Percentiles rank a stretch among this genome's conserved stretches.
phyloP scores from a whole-genome alignment of 1,140 invertebrate genomes.

The Piezodorus guildinii region DNA sequence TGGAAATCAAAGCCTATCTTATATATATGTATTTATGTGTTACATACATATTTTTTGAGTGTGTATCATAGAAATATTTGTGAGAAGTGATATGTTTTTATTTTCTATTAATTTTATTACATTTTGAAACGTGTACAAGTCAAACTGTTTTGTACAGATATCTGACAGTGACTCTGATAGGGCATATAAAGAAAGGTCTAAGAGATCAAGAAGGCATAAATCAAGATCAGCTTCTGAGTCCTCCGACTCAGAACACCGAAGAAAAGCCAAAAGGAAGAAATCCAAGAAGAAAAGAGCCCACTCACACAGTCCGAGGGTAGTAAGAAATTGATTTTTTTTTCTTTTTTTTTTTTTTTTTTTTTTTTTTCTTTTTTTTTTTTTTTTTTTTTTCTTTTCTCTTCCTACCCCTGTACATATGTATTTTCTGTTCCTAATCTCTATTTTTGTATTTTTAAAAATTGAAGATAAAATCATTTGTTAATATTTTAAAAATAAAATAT shows the following conservation, averaged over 20 bases:
- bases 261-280: slow-evolving; percentile 47
- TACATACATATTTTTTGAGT: too few species aligned
- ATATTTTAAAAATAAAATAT: too few species aligned
- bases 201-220: slow-evolving; percentile 36
- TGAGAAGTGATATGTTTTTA: too few species aligned
- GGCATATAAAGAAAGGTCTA: slow-evolving; percentile 39
- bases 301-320: slow-evolving; percentile 36
- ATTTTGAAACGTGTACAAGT: too few species aligned
- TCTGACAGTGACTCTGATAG: slow-evolving; percentile 39
- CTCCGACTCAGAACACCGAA: slow-evolving; percentile 42
- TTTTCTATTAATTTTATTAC: too few species aligned
- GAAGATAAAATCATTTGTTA: too few species aligned
- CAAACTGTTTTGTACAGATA: slow-evolving; percentile 27
- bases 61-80: too few species aligned
- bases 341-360: neutral
- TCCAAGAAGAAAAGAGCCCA: slow-evolving; percentile 46
- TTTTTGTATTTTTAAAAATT: neutral
- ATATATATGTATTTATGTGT: too few species aligned
- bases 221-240: slow-evolving; percentile 41
- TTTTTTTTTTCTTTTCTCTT: too few species aligned
- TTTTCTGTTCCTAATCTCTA: neutral
- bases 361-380: neutral
- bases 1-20: too few species aligned
- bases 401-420: too few species aligned
- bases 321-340: neutral